Base-by-base conservation (phyloP, 2,888 invertebrate species). In the Drosophila picticornis region DNA sequence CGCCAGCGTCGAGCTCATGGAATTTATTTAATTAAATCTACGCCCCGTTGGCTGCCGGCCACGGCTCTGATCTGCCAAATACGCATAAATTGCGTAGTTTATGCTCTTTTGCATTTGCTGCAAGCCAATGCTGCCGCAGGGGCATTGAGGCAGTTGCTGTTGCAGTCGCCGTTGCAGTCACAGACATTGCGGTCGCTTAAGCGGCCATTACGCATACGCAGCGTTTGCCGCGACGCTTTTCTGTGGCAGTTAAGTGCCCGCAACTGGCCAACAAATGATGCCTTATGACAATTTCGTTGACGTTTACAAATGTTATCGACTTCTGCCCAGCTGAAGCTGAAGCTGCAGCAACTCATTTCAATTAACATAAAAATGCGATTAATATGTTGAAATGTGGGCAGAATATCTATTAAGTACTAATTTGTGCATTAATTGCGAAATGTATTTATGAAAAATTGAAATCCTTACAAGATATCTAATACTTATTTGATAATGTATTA, bases 11-110 rank as follows among this genome's bases (percentile, higher is more conserved):
- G 66, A 59, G 78, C 75, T 79, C 70, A 72, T 81, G 81, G 82
- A 86, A 88, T 90, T 90, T 90, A 90, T 90, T 90, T 90, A 90
- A 90, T 90, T 90, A 90, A 90, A 89, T 86, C 79, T 85, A 84
- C 83, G 84, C 83, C 86, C 82, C 85, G 84, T 81, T 79, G 82
- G 74, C 83, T 72, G 72, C 72, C 71, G 67, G 53, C 68, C 71
- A 58, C 19, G 71, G 55, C 73, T 76, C 79, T 70, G 73, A 70
- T 71, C 80, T 75, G 75, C 80, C 77, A 83, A 84, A 83, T 80
- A 83, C 73, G 77, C 89, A 89, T 90, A 90, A 90, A 90, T 88
- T 89, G 75, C 68, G 74, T 80, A 84, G 70, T 90, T 90, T 90
- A 90, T 90, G 86, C 74, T 5, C 16, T 40, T 36, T 25, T n/a